Evolutionary conservation across 2,797 vertebrate genomes (phyloP), one percentile per base, ranked within the genome.

Genomic region (Urosaurus nigricauda): DNA sequence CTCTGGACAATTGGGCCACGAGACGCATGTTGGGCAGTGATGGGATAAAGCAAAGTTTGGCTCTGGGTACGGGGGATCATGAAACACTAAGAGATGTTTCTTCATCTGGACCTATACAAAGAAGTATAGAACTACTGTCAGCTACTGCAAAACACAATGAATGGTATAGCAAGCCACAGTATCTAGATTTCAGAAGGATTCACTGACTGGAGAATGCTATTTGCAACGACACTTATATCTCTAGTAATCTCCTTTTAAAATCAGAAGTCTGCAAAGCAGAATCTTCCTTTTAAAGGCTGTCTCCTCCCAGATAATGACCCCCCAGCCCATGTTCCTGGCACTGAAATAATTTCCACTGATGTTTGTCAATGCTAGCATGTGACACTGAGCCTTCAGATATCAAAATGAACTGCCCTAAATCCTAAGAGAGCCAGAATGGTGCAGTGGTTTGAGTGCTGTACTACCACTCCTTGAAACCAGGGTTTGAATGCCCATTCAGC

Each of bases 361-460:
- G 65, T 80, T 11, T 81, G 70, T 0, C 87, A 85, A 43, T 68
- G 60, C 43, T 70, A 37, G 73, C 14, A 0, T 87, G 88, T 79
- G 37, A 47, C 83, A 17, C 1, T 79, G 87, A 85, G 4, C 89
- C 0, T 17, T 2, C 70, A 74, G 51, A 35, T n/a, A 63, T 19
- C 26, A 35, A 83, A 85, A 2, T 87, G 87, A 51, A 88, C 86
- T 53, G 82, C 85, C 14, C 87, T 90, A 88, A 58, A 91, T 26
- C 60, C 16, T 47, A 51, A 51, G 47, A 32, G 13, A 68, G 2
- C 29, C 29, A 68, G 11, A 29, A 32, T 32, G 65, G 29, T 32
- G 17, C 4, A 68, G 32, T 29, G 9, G 29, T 68, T 68, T 32
- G 29, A 32, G 65, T 32, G 65, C 13, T 68, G 29, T 9, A 32